Evolutionary conservation across 2,888 invertebrate species (phyloP), one percentile per base, ranked within the genome.

Genomic region (Odontocolon sp.): DNA sequence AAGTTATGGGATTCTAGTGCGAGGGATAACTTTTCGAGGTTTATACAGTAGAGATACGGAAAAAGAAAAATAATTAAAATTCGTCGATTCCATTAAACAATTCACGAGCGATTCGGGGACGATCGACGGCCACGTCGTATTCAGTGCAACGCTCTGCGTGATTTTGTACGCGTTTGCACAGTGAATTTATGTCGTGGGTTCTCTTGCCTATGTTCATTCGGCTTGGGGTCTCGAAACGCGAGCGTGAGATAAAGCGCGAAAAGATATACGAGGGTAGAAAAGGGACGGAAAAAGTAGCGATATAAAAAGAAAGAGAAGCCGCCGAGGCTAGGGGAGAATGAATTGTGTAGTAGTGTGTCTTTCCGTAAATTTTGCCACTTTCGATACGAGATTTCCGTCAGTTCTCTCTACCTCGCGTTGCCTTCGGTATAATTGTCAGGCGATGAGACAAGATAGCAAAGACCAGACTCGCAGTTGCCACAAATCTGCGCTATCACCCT

Each of bases 361-460:
- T 82, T 83, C 74, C 59, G 64, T 45, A 83, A 84, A 85, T 85
- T 84, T 83, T 82, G 83, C 84, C 80, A 85, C 80, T 84, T 83
- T 79, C 69, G 59, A 66, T 71, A 38, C 57, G 26, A 52, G 21
- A 56, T 6, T 11, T 2, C 16, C 28, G 33, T 50, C 33, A 52
- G 33, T 42, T 16, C 26, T 31, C 40, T 36, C 28, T 54, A 2
- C 50, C 57, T 47, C 18, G 28, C 36, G 11, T 26, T 66, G 21
- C 16, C n/a, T 18, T 23, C 67, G 28, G 28, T 54, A 11, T 33
- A 56, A 67, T 67, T 42, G 54, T 33, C 23, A 59, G 5, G 18
- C 28, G 16, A 42, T 28, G 5, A 42, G 33, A 45, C 14, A 45
- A n/a, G n/a, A n/a, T n/a, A n/a, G n/a, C n/a, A n/a, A n/a, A n/a